A percentile compares a stretch with the other conserved stretches of the same genome.
These are phyloP conservation scores for Pyrochroa serraticornis DNA, from an alignment of 2,888 invertebrate species.

Conservation along the genomic window DNA sequence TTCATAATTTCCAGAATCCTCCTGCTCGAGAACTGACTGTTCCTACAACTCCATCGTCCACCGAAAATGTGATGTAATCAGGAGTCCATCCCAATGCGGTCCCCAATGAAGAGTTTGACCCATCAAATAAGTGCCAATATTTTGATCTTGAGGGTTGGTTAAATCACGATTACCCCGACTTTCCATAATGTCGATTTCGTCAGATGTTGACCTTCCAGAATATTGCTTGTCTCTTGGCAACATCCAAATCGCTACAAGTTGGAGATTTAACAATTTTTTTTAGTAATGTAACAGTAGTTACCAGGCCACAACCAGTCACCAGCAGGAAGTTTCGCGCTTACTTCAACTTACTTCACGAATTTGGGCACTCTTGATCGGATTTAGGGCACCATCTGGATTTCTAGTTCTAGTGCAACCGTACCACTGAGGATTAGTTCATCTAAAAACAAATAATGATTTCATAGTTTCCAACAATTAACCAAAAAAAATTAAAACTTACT, in stretches of 20 bases:
- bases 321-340: constrained; percentile 69
- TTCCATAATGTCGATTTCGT: constrained; percentile 75
- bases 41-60: constrained; percentile 62
- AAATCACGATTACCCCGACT: constrained; percentile 66
- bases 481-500: constrained; percentile 53
- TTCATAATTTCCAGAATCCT: constrained; percentile 71
- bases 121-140: constrained; percentile 65
- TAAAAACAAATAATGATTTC: constrained; percentile 37
- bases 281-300: constrained; percentile 16
- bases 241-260: constrained; percentile 67
- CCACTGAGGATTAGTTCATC: constrained; percentile 64
- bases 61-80: constrained; percentile 59
- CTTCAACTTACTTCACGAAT: constrained; percentile 65
- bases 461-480: not conserved
- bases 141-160: constrained; percentile 20
- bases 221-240: constrained; percentile 69
- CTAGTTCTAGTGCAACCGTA: constrained; percentile 64
- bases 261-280: no score
- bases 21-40: constrained; percentile 60
- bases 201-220: constrained; percentile 73
- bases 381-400: constrained; percentile 54
- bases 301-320: constrained; percentile 73
- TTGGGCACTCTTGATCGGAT: constrained; percentile 70
- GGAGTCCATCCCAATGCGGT: constrained; percentile 68
- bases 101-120: constrained; percentile 73